Evolutionary conservation across 2,797 vertebrate genomes (phyloP).

Genomic region (Gorsachius magnificus): DNA sequence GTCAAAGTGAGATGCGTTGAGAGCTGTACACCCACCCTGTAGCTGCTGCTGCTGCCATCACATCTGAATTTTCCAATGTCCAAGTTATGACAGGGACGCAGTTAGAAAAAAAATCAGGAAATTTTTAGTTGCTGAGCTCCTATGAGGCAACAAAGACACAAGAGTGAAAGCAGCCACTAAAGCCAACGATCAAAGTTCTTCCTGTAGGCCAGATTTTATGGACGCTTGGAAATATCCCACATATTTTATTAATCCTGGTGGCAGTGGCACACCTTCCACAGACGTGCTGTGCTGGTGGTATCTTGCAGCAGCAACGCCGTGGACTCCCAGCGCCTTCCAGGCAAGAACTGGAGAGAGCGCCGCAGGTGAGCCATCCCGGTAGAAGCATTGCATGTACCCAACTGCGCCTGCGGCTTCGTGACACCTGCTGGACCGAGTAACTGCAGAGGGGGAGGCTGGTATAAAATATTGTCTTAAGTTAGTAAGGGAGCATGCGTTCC

Average conservation of each 20-base stretch:
- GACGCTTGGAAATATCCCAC: neutral
- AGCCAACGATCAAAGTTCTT: neutral
- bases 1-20: neutral
- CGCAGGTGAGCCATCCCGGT: rapidly evolving
- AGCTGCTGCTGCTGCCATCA: neutral
- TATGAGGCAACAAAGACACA: neutral
- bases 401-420: neutral
- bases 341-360: too few relatives aligned
- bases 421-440: neutral
- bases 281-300: neutral
- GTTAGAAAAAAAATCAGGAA: neutral
- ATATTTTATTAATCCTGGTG: neutral
- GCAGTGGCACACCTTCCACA: neutral
- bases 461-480: neutral
- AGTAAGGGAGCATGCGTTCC: neutral
- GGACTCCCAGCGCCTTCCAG: neutral
- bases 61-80: neutral
- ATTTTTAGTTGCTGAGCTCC: neutral
- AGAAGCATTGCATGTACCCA: rapidly evolving
- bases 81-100: neutral
- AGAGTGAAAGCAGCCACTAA: neutral
- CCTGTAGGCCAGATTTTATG: neutral
- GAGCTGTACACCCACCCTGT: neutral
- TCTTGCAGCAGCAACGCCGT: neutral
- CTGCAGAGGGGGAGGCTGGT: rapidly evolving